Percentiles rank a stretch among this genome's conserved stretches.
Evolutionary conservation across 2,888 invertebrate species (phyloP).

Genomic region (Mayetiola destructor): DNA sequence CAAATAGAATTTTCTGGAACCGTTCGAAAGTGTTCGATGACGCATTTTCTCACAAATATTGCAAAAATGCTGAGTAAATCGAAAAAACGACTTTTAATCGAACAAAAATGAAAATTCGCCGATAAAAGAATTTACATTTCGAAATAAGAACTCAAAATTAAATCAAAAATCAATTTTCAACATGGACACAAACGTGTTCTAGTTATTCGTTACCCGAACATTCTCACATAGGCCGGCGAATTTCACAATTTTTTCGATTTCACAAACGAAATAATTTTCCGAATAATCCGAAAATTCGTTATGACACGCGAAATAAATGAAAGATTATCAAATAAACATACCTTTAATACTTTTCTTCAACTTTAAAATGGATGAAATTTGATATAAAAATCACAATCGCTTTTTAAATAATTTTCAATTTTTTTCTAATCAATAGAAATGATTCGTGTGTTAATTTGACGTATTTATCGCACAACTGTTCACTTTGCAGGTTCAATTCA

Average conservation of each 20-base stretch:
- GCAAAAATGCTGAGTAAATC: too few species aligned
- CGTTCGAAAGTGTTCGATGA: too few species aligned
- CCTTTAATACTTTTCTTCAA: neutral
- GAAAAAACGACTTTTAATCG: too few species aligned
- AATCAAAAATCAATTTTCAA: too few species aligned
- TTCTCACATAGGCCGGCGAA: constrained; percentile 3
- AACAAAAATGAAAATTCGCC: too few species aligned
- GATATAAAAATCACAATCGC: neutral
- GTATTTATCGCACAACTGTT: constrained; percentile 1
- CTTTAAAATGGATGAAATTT: neutral
- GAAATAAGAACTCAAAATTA: too few species aligned
- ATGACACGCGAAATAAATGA: neutral
- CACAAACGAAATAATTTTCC: neutral
- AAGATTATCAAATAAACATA: neutral
- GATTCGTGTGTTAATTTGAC: neutral
- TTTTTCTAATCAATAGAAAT: constrained; percentile 5
- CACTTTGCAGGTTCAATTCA: constrained; percentile 2
- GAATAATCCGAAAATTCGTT: neutral
- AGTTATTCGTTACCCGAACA: constrained; percentile 4
- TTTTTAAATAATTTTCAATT: neutral
- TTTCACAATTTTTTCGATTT: neutral
- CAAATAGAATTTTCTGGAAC: too few species aligned
- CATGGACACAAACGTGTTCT: too few species aligned
- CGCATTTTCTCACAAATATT: too few species aligned
- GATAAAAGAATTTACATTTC: too few species aligned